Evolutionary conservation across 2,797 vertebrate genomes (phyloP).

Genomic region (Karalla daura): DNA sequence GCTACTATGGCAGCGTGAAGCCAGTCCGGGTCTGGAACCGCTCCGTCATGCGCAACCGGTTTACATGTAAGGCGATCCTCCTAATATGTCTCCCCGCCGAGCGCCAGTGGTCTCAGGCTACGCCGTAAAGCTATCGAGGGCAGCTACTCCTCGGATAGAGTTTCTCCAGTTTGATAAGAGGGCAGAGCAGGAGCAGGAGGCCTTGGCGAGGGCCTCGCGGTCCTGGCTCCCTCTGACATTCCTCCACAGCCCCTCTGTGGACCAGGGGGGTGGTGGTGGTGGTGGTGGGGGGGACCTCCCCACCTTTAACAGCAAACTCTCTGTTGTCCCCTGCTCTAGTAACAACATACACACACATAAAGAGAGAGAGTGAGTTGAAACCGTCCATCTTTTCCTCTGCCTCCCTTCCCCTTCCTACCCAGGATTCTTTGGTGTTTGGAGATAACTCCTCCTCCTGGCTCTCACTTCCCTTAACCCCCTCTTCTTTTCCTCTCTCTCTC

Average conservation of each 20-base stretch:
- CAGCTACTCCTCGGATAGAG: slow-evolving; percentile 65
- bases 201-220: slow-evolving; percentile 57
- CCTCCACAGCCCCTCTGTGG: no score
- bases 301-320: slow-evolving; percentile 58
- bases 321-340: slow-evolving; percentile 39
- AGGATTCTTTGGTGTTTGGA: slow-evolving; percentile 62
- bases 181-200: slow-evolving; percentile 65
- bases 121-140: slow-evolving; percentile 65
- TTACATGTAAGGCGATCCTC: slow-evolving; percentile 68
- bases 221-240: slow-evolving; percentile 75
- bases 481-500: slow-evolving; percentile 57
- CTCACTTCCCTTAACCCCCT: slow-evolving; percentile 60
- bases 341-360: no score
- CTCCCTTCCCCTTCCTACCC: slow-evolving; percentile 50
- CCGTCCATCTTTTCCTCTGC: slow-evolving; percentile 34
- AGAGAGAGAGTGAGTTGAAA: slow-evolving; percentile 42
- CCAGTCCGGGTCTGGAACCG: slow-evolving; percentile 33
- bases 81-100: slow-evolving; percentile 50
- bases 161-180: slow-evolving; percentile 78
- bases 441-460: slow-evolving; percentile 70
- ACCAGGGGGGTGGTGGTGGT: no score
- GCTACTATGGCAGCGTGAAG: slow-evolving; percentile 25
- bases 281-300: slow-evolving; percentile 48
- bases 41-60: slow-evolving; percentile 58
- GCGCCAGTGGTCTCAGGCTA: slow-evolving; percentile 66